A percentile compares a stretch with the other conserved stretches of the same genome.
These are phyloP conservation scores for Drosophila aff. DNA, from an alignment of 1,140 invertebrate genomes.

Conservation along the genomic window DNA sequence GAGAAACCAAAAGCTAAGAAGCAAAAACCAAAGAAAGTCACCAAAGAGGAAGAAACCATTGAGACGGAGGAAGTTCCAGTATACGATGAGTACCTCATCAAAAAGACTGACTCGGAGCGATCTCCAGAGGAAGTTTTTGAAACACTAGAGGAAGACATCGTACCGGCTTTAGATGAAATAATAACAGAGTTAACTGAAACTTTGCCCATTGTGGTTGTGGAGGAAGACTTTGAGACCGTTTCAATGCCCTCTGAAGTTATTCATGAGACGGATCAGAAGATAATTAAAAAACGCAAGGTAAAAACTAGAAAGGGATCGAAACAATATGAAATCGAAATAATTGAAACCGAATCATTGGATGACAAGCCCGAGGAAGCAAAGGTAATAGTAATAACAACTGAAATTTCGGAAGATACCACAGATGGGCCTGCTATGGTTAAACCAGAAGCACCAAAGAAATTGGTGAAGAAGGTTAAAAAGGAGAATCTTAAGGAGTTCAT, in stretches of 20 bases:
- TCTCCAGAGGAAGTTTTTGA: slow-evolving; percentile 1
- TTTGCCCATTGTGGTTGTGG: slow-evolving; percentile 43
- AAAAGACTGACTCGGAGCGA: slow-evolving; percentile 42
- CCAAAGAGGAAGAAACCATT: slow-evolving; percentile 1
- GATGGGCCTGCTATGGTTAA: slow-evolving; percentile 36
- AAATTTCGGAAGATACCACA: slow-evolving; percentile 54
- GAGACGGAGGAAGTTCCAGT: slow-evolving; percentile 23
- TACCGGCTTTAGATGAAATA: slow-evolving; percentile 47
- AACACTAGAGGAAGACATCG: slow-evolving; percentile 1
- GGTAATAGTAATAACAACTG: slow-evolving; percentile 79
- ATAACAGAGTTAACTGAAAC: slow-evolving; percentile 43
- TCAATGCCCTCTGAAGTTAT: slow-evolving; percentile 8
- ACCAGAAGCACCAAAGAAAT: slow-evolving; percentile 67
- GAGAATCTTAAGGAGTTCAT: slow-evolving; percentile 75
- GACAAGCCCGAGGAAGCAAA: slow-evolving; percentile 58
- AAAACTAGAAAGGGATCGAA: slow-evolving; percentile 82
- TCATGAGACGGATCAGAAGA: slow-evolving; percentile 26
- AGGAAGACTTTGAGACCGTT: slow-evolving; percentile 33
- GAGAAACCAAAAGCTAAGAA: slow-evolving; percentile 66
- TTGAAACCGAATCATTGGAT: slow-evolving; percentile 65
- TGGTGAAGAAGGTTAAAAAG: slow-evolving; percentile 68
- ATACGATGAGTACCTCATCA: slow-evolving; percentile 56
- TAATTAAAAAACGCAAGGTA: slow-evolving; percentile 84
- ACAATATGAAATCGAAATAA: slow-evolving; percentile 85
- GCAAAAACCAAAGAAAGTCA: slow-evolving; percentile 30